These are phyloP conservation scores for Podabrus alpinus DNA, from an alignment of 2,888 invertebrate genomes.

Conservation along the genomic window DNA sequence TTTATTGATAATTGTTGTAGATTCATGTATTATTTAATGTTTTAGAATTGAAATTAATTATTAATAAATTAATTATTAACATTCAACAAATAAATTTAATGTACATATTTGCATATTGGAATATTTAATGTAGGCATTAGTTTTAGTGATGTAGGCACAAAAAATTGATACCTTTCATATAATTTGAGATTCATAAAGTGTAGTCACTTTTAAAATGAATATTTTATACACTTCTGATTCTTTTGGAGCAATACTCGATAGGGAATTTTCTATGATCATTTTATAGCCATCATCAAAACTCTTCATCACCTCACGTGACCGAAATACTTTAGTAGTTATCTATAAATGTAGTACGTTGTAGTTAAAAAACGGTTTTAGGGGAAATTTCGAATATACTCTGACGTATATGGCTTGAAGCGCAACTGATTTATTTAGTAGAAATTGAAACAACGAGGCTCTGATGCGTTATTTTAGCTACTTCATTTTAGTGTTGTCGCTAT, in stretches of 20 bases:
- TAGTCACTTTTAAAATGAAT: slow-evolving; percentile 22
- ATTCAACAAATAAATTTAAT: too few relatives aligned
- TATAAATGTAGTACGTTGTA: slow-evolving; percentile 17
- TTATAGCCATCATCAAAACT: slow-evolving; percentile 29
- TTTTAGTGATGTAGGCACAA: not conserved
- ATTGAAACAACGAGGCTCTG: slow-evolving; percentile 22
- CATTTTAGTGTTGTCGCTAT: slow-evolving; percentile 39
- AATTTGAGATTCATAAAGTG: slow-evolving; percentile 11
- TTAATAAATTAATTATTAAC: too few relatives aligned
- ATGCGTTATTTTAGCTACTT: slow-evolving; percentile 32
- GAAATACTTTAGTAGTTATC: slow-evolving; percentile 27
- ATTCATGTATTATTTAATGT: too few relatives aligned
- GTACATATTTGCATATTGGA: too few relatives aligned
- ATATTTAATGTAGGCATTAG: not conserved
- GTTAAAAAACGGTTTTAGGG: slow-evolving; percentile 7
- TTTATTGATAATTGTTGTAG: too few relatives aligned
- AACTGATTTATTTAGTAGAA: slow-evolving; percentile 21
- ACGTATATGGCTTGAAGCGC: slow-evolving; percentile 2
- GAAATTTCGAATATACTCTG: slow-evolving; percentile 12
- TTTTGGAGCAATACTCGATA: slow-evolving; percentile 2
- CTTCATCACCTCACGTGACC: slow-evolving; percentile 37
- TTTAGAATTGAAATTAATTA: too few relatives aligned
- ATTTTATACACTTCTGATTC: slow-evolving; percentile 27
- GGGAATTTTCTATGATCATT: slow-evolving; percentile 22
- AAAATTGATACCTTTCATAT: not conserved